Evolutionary conservation across 2,797 vertebrate species (phyloP), one percentile per base, ranked within the genome.

Genomic region (Nannoperca australis): DNA sequence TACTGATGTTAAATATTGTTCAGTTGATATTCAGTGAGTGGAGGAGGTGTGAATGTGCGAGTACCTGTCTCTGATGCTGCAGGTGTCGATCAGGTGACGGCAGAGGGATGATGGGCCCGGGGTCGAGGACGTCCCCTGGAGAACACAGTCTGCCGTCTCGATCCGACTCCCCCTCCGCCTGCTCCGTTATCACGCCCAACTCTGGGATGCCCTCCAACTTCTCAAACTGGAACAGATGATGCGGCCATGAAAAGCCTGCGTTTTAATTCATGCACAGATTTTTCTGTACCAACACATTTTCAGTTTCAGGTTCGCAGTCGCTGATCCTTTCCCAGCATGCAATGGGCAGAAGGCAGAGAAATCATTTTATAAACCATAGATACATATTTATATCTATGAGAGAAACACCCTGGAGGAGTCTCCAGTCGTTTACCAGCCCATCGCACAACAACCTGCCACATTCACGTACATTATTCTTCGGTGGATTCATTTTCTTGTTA

Each of bases 21-120:
- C 1, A 22, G 1, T 50, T 66, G 8, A 59, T 7, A 2, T 38
- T 6, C 13, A 3, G 24, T 18, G 17, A 22, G 38, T 4, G n/a
- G 24, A 40, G 44, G 15, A 0, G 34, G 7, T 22, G 40, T 44
- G 22, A 30, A 8, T 22, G 5, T 15, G 5, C 6, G 7, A 3
- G 36, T 92, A 99, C 98, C 97, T 98, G 97, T 92, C 96, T 96
- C 66, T 96, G 97, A 71, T 96, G 94, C 91, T 96, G 97, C 50
- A 94, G 90, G 85, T 90, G 89, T 18, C 95, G 79, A 2, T 98
- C 97, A 4, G 94, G 91, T 45, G 95, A 96, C 58, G 92, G 94
- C 58, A 96, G 93, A 50, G 94, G 90, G 13, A 81, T 0, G 73
- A 30, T 13, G 3, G 93, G 91, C 11, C 88, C 88, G 0, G 87